Base-by-base conservation (phyloP, 1,140 invertebrate species). In the Cheumatopsyche charites region DNA sequence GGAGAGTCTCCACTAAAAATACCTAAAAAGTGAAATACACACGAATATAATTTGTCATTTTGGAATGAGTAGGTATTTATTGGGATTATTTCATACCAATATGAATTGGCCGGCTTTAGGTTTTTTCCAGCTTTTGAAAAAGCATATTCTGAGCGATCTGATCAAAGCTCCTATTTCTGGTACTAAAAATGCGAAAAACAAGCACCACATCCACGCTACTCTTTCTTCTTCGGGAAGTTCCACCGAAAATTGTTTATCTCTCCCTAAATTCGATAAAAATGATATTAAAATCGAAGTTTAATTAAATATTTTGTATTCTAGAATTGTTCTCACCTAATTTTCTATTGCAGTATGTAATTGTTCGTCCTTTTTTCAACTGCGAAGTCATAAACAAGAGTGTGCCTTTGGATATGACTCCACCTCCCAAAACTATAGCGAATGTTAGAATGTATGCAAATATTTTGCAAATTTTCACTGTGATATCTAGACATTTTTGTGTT, bases 141-240 rank as follows among this genome's bases (percentile, higher is more conserved):
- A 90, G 79, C 94, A 96, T 80, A 96, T 96, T 75, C 94, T 88
- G 1, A 90, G 85, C 13, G 94, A 91, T 52, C 95, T 86, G 75
- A 96, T 91, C 12, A 95, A 82, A 0, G 93, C 90, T 7, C 95
- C 94, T 23, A 96, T 83, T 82, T 97, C 94, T 0, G 95, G 95
- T 43, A 95, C 88, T 0, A 92, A 86, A 78, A 93, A 95, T 0
- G 91, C 91, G 73, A 95, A 91, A 41, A 96, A 84, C n/a, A 97
- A 82, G 67, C 92, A 93, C 95, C 95, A 97, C 80, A 94, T 93
- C 94, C 94, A 97, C 9, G 91, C 92, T 62, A 96, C 90, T 49
- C 93, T 87, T 81, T 97, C 94, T 72, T 90, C 88, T 72, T 92
- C 90, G 1, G 93, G 91, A 72, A 95, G 81, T 36, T 86, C 87